phyloP scores from a whole-genome alignment of 2,113 vertebrate species.

The Alosa alosa region DNA sequence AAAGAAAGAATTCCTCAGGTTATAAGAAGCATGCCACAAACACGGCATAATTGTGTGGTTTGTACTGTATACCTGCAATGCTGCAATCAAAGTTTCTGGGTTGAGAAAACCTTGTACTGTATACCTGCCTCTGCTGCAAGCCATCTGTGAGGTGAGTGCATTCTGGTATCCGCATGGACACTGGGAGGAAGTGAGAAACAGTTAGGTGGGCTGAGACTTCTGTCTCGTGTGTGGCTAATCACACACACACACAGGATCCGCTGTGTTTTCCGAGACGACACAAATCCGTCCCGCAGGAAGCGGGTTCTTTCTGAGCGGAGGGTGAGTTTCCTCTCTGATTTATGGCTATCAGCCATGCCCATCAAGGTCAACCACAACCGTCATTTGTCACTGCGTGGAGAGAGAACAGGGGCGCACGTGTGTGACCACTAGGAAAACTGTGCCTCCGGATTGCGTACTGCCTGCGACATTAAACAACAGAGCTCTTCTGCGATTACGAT shows the following conservation, averaged over 20 bases:
- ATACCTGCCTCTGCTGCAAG: background rate
- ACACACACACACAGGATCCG: constrained; percentile 59
- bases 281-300: background rate
- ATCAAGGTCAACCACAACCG: constrained; percentile 63
- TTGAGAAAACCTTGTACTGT: too few relatives aligned
- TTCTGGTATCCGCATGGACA: background rate
- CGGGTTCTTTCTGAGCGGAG: constrained; percentile 33
- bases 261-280: background rate
- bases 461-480: background rate
- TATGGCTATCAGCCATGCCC: constrained; percentile 63
- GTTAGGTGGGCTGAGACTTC: background rate
- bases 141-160: constrained; percentile 51
- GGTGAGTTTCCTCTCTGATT: constrained; percentile 64
- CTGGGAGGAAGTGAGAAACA: constrained; percentile 22
- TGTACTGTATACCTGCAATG: too few relatives aligned
- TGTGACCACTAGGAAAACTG: background rate
- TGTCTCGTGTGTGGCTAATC: background rate
- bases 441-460: background rate
- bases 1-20: background rate
- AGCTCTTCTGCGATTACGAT: too few relatives aligned
- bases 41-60: too few relatives aligned
- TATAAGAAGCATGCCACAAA: background rate
- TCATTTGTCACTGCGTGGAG: constrained; percentile 32
- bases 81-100: background rate
- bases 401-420: background rate